Evolutionary conservation across 2,888 invertebrate genomes (phyloP), one percentile per base, ranked within the genome.

Genomic region (Stictocephala bisonia): DNA sequence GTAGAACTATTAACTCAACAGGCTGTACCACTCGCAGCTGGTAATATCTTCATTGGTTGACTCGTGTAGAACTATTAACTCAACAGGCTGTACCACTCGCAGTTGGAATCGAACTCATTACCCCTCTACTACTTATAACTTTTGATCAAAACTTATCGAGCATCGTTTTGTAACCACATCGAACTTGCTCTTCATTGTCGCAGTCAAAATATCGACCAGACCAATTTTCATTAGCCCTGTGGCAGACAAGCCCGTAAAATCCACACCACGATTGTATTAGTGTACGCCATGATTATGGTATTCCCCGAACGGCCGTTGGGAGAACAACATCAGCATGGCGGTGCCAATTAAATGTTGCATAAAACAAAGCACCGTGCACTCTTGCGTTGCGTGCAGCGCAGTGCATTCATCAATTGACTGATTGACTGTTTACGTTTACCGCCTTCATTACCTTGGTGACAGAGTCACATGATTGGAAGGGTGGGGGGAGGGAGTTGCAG

Each of bases 281-380:
- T 40, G 64, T 40, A 44, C 4, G 26, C 64, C 41, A 64, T 44
- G 40, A 64, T 64, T 64, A 64, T 44, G 15, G 60, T 60, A 60
- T 60, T 60, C 60, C 60, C 60, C 4, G 29, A 3, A 1, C 15
- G 60, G 60, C 40, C 35, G 64, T 44, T 40, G 15, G 44, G 15
- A 44, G n/a, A n/a, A n/a, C 27, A 2, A 20, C 44, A 4, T 44
- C 44, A 4, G n/a, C 9, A 4, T 15, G 44, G 44, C 44, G 26
- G 64, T 26, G 44, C 64, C 24, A 64, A 64, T 64, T 64, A 64
- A 64, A 64, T 64, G 64, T 64, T 64, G 64, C 64, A 64, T 64
- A 64, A 64, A 64, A 64, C 64, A 64, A n/a, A n/a, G 24, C 24
- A 20, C 31, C 26, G 22, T 64, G 44, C 64, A 64, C 44, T 64